Conservation (phyloP, 1,140 invertebrate species). For the Rhyzopertha dominica region DNA sequence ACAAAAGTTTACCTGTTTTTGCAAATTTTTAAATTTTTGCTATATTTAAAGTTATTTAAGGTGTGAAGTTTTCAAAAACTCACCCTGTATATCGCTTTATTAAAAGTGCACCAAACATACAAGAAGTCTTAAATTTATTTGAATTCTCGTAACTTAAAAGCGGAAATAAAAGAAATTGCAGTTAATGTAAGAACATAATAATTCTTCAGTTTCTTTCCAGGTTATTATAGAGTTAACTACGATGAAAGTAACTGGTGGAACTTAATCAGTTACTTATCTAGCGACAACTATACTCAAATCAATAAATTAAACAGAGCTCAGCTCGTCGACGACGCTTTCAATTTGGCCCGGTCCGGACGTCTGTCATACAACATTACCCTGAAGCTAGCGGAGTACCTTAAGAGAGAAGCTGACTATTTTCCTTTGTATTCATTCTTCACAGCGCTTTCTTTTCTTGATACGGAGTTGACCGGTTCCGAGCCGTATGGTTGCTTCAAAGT, state of each 20-base stretch:
- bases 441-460: constrained; percentile 19
- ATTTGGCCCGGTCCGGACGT: constrained; percentile 45
- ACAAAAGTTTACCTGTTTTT: too few species aligned
- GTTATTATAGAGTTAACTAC: constrained; percentile 24
- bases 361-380: constrained; percentile 50
- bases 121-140: too few species aligned
- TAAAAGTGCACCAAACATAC: too few species aligned
- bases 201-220: too few species aligned
- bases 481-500: constrained; percentile 1
- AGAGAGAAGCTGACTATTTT: constrained; percentile 57
- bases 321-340: constrained; percentile 53
- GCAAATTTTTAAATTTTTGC: too few species aligned
- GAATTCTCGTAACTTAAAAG: too few species aligned
- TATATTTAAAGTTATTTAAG: too few species aligned
- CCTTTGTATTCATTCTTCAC: constrained; percentile 60
- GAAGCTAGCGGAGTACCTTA: constrained; percentile 55
- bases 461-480: background rate
- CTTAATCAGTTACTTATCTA: too few species aligned
- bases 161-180: too few species aligned
- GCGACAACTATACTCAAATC: constrained; percentile 4
- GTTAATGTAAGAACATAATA: too few species aligned
- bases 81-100: too few species aligned
- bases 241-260: constrained; percentile 20
- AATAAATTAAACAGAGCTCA: constrained; percentile 48
- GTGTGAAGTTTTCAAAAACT: too few species aligned